phyloP scores from a whole-genome alignment of 1,140 invertebrate genomes.

The Periplaneta americana region DNA sequence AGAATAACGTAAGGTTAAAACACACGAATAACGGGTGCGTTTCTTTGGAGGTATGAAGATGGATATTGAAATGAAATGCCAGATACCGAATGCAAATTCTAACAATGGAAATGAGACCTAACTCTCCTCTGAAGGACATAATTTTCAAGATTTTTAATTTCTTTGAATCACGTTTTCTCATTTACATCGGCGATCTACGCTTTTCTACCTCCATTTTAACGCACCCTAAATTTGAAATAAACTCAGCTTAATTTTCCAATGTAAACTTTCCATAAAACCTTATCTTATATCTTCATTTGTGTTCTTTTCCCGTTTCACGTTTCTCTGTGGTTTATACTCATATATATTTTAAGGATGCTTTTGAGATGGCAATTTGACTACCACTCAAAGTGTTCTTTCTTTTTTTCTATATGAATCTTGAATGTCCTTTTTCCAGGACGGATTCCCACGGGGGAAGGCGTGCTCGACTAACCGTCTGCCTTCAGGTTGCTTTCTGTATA shows the following conservation, averaged over 20 bases:
- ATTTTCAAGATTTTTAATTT: too few relatives aligned
- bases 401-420: neutral
- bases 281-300: neutral
- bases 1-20: neutral
- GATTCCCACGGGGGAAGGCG: neutral
- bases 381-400: neutral
- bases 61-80: too few relatives aligned
- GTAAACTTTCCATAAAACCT: constrained; percentile 6
- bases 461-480: neutral
- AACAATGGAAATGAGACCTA: too few relatives aligned
- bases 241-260: neutral
- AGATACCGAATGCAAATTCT: too few relatives aligned
- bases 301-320: neutral
- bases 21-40: neutral
- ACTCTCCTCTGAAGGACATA: too few relatives aligned
- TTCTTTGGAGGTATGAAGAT: neutral
- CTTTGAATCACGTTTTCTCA: too few relatives aligned
- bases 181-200: too few relatives aligned
- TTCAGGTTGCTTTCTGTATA: constrained; percentile 2
- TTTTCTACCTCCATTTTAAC: neutral
- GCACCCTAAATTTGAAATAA: neutral
- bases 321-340: neutral
- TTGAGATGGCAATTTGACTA: neutral
- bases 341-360: neutral
- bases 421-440: constrained; percentile 9